Conservation (phyloP, 2,888 invertebrate species). For the Petrolisthes cinctipes region DNA sequence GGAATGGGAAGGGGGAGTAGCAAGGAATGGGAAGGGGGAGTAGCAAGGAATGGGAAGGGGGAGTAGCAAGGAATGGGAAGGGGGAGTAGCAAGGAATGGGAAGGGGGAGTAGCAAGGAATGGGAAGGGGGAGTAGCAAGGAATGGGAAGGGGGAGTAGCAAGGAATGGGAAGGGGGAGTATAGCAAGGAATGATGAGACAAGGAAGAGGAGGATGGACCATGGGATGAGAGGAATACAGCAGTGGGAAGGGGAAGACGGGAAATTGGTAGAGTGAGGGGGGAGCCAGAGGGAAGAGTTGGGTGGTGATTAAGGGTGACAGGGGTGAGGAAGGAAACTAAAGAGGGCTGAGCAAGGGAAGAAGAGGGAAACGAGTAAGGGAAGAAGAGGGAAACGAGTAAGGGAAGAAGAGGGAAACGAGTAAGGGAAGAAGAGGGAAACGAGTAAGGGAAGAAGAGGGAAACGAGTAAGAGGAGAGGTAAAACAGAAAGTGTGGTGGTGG, state of each 20-base stretch:
- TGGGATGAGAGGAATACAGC: not conserved
- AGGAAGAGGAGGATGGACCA: not conserved
- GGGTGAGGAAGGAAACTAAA: not conserved
- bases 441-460: not conserved
- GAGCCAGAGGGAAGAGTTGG: not conserved
- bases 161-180: not conserved
- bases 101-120: not conserved
- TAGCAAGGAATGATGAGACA: too few relatives aligned
- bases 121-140: too few relatives aligned
- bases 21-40: not conserved
- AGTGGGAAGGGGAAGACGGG: not conserved
- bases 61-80: not conserved
- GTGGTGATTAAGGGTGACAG: not conserved
- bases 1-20: not conserved
- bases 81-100: too few relatives aligned
- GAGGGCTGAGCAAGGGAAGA: not conserved
- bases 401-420: not conserved
- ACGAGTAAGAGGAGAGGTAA: not conserved
- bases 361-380: not conserved
- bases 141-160: not conserved
- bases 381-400: not conserved
- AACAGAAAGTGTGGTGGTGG: not conserved
- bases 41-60: not conserved
- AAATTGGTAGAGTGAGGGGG: not conserved
- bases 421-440: not conserved